phyloP scores from a whole-genome alignment of 2,888 invertebrate genomes.

The Rhabditoides inermis region DNA sequence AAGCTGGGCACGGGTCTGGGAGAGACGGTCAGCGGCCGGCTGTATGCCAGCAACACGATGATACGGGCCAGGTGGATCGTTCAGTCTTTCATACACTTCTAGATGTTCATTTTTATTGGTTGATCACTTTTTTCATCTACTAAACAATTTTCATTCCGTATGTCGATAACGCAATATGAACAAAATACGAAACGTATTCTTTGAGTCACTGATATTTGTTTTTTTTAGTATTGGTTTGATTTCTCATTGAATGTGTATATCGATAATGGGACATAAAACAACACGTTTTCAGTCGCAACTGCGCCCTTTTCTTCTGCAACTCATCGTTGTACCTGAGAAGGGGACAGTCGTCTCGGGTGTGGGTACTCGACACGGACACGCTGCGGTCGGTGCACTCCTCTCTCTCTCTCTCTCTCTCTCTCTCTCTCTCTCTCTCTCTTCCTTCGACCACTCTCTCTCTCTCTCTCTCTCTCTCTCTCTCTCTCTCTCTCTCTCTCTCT shows the following conservation, averaged over 20 bases:
- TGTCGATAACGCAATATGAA: no score
- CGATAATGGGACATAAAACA: no score
- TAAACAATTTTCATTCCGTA: no score
- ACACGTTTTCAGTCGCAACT: slow-evolving; percentile 30
- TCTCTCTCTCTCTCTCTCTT: no score
- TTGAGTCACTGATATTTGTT: no score
- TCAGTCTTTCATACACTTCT: not conserved
- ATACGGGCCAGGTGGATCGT: slow-evolving; percentile 59
- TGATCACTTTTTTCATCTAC: slow-evolving; percentile 1
- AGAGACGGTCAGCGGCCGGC: slow-evolving; percentile 81
- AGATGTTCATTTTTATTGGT: not conserved
- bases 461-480: no score
- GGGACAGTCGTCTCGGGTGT: slow-evolving; percentile 43
- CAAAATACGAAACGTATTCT: not conserved
- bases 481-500: no score
- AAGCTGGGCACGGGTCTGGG: slow-evolving; percentile 92
- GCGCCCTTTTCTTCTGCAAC: slow-evolving; percentile 42
- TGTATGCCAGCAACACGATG: slow-evolving; percentile 74
- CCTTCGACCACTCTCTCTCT: no score
- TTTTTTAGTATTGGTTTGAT: no score
- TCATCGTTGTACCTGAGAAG: slow-evolving; percentile 45
- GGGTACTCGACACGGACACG: slow-evolving; percentile 47
- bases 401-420: no score
- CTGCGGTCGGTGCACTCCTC: no score
- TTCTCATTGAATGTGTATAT: no score